Evolutionary conservation across 53 echinoderm and acorn worm species (phyloP).

Genomic region (Echinarachnius parma): DNA sequence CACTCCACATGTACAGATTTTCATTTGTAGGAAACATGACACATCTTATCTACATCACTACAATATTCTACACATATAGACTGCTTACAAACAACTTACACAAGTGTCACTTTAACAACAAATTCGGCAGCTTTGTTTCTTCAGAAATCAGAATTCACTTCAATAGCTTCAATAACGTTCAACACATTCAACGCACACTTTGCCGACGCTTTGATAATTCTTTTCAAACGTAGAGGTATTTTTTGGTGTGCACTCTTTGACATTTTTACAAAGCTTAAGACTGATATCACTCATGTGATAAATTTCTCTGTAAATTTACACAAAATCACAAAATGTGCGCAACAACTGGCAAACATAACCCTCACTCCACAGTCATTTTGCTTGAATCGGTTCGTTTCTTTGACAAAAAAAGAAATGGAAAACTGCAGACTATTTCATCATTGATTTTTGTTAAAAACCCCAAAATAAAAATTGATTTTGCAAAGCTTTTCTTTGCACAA

Average conservation of each 20-base stretch:
- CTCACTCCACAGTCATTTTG: too few species aligned
- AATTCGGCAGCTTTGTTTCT: slow-evolving; percentile 45
- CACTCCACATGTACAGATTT: slow-evolving; percentile 39
- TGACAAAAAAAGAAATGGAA: too few species aligned
- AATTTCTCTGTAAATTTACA: too few species aligned
- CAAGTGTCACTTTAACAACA: slow-evolving; percentile 28
- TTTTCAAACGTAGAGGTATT: slow-evolving; percentile 36
- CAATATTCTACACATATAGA: not conserved
- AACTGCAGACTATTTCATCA: too few species aligned
- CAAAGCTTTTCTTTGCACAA: too few species aligned
- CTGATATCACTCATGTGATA: too few species aligned
- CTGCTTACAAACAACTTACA: slow-evolving; percentile 28
- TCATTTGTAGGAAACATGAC: slow-evolving; percentile 10
- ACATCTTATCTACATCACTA: slow-evolving; percentile 47
- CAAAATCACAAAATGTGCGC: too few species aligned
- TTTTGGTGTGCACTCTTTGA: slow-evolving; percentile 34
- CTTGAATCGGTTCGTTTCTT: too few species aligned
- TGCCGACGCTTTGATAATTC: slow-evolving; percentile 20
- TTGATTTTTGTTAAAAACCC: too few species aligned
- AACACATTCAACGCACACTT: slow-evolving; percentile 8
- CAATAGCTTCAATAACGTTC: slow-evolving; percentile 10
- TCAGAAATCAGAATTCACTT: slow-evolving; percentile 16
- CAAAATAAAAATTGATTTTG: too few species aligned
- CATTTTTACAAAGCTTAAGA: too few species aligned
- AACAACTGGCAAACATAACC: too few species aligned